These are phyloP conservation scores for Enteromius radiatus DNA, from an alignment of 2,797 vertebrate species.

Conservation along the genomic window DNA sequence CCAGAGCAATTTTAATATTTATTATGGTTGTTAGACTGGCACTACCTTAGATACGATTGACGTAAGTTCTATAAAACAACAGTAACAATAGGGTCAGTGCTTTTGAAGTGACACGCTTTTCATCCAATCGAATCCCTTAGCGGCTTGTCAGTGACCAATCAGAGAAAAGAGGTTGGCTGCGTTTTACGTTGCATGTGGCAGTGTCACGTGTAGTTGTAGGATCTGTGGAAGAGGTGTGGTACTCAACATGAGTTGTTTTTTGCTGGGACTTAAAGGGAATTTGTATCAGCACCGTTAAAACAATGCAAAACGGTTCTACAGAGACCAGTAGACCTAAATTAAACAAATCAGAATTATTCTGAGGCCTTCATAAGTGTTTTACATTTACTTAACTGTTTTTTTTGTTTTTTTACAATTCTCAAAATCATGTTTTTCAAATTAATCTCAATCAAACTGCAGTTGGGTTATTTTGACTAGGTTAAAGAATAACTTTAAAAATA, in stretches of 20 bases:
- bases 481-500: no score
- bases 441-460: no score
- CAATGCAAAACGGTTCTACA: not conserved
- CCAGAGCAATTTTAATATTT: conserved; percentile 28
- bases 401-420: no score
- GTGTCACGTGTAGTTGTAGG: conserved; percentile 73
- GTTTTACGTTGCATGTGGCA: conserved; percentile 49
- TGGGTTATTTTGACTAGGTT: no score
- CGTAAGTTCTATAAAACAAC: conserved; percentile 76
- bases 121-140: conserved; percentile 67
- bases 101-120: conserved; percentile 56
- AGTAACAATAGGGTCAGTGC: conserved; percentile 66
- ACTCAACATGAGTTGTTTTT: conserved; percentile 54
- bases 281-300: conserved; percentile 28
- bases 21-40: conserved; percentile 46
- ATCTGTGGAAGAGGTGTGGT: conserved; percentile 70
- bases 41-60: conserved; percentile 72
- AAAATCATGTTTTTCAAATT: no score
- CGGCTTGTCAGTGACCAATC: conserved; percentile 70
- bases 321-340: not conserved
- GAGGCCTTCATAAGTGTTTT: not conserved
- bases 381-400: not conserved
- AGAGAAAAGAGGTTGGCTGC: conserved; percentile 52
- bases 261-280: conserved; percentile 66
- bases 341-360: not conserved